Evolutionary conservation across 2,797 vertebrate genomes (phyloP), one percentile per base, ranked within the genome.

Genomic region (Fistularia tabacaria): DNA sequence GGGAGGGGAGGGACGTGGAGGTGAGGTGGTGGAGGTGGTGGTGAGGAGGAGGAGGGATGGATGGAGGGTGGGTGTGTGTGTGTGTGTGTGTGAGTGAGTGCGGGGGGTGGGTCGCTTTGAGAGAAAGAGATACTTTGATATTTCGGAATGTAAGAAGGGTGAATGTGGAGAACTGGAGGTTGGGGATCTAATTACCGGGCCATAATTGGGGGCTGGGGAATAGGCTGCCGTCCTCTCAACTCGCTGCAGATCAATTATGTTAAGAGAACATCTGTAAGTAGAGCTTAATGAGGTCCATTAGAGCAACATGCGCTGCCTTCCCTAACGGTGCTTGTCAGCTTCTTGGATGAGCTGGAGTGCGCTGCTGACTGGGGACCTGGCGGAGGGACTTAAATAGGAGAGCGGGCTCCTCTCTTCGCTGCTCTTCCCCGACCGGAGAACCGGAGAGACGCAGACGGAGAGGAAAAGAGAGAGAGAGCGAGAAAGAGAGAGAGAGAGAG

Each of bases 251-350:
- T 99, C 97, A 99, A 98, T 98, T 98, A 98, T 98, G 97, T 97
- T 98, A 99, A 98, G 95, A 98, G 96, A 98, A 98, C 96, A 97
- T 97, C 97, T 98, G 97, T 98, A 98, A 99, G 97, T 96, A 98
- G 95, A 95, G 94, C 95, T 96, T 99, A 98, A 98, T 98, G 97
- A 99, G 97, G 93, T 98, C 96, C 95, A 99, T 99, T 99, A 99
- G 94, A 96, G 95, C 95, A 94, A 95, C 95, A 96, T 94, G 95
- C 93, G 91, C 94, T 93, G 95, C 92, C 94, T 96, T 93, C 93
- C 95, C 93, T 95, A 95, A 97, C 95, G 90, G 92, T 91, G 93
- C 95, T 95, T 97, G 96, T 97, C 96, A 98, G 95, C 93, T 95
- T 92, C 95, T 95, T 94, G 94, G 94, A 98, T 93, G 93, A 95